Percentiles rank a stretch among this genome's conserved stretches.
phyloP scores from a whole-genome alignment of 2,797 vertebrate species.

The Enteromius unitaeniatus region DNA sequence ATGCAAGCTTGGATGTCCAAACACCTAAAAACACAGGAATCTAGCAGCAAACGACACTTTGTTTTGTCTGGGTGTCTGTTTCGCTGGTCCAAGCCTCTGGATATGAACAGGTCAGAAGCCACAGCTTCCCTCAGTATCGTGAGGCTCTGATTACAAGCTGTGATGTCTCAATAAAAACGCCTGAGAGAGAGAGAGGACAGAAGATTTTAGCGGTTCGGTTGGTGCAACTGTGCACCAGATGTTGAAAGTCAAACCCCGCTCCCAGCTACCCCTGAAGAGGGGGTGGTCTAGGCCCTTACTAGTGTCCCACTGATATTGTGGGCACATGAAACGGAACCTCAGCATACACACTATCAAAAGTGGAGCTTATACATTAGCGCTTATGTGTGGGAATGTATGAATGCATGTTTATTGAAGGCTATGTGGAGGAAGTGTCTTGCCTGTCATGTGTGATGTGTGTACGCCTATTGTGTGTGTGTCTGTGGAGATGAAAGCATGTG shows the following conservation, averaged over 20 bases:
- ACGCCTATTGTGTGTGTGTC: slow-evolving; percentile 38
- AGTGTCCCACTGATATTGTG: slow-evolving; percentile 63
- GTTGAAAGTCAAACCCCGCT: slow-evolving; percentile 70
- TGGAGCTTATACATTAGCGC: slow-evolving; percentile 44
- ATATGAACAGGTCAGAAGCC: slow-evolving; percentile 74
- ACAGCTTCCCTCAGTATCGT: slow-evolving; percentile 70
- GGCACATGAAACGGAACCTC: slow-evolving; percentile 68
- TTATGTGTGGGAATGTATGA: slow-evolving; percentile 41
- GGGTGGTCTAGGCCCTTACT: slow-evolving; percentile 64
- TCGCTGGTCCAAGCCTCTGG: slow-evolving; percentile 66
- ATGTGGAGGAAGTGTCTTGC: slow-evolving; percentile 52
- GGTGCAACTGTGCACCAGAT: slow-evolving; percentile 83
- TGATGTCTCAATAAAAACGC: slow-evolving; percentile 71
- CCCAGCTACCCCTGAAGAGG: slow-evolving; percentile 58
- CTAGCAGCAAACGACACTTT: slow-evolving; percentile 69
- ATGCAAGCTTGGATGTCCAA: slow-evolving; percentile 35
- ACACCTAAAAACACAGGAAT: slow-evolving; percentile 43
- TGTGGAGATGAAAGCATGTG: slow-evolving; percentile 56
- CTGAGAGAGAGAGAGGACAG: slow-evolving; percentile 36
- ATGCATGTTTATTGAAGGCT: slow-evolving; percentile 53
- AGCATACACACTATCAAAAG: slow-evolving; percentile 59
- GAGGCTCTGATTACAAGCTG: slow-evolving; percentile 76
- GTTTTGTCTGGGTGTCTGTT: slow-evolving; percentile 77
- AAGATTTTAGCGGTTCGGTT: slow-evolving; percentile 68
- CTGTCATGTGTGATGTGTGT: slow-evolving; percentile 50